Conservation (phyloP, 2,113 vertebrate species). For the Chamaetylas fuelleborni region DNA sequence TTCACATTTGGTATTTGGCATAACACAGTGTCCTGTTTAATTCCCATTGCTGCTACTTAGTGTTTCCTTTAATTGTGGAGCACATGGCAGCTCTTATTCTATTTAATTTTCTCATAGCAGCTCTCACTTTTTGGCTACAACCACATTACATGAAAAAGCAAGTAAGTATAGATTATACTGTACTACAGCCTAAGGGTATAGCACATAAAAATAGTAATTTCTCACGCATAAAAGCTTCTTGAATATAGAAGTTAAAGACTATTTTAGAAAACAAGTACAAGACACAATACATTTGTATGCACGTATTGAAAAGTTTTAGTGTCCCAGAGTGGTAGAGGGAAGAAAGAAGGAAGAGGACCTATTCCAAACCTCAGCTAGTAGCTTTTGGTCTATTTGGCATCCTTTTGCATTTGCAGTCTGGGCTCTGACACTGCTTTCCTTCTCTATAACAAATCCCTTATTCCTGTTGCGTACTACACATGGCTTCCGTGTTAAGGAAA, state of each 20-base stretch:
- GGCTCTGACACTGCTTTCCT: not conserved
- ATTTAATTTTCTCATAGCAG: conserved; percentile 73
- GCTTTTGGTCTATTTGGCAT: not conserved
- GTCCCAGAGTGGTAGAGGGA: not conserved
- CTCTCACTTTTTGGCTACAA: conserved; percentile 62
- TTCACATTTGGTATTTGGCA: conserved; percentile 83
- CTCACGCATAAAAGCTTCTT: conserved; percentile 56
- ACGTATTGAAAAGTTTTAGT: not conserved
- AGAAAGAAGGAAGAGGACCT: not conserved
- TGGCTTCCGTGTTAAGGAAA: not conserved
- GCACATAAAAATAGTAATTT: conserved; percentile 71
- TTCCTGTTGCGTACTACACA: not conserved
- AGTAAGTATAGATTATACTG: conserved; percentile 71
- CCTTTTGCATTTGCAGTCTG: not conserved
- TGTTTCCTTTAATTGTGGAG: conserved; percentile 85
- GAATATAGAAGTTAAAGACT: not conserved
- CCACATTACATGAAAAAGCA: conserved; percentile 53
- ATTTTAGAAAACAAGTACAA: conserved; percentile 52
- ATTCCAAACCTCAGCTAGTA: not conserved
- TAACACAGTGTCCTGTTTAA: conserved; percentile 78
- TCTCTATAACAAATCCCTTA: not conserved
- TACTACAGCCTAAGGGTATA: conserved; percentile 57
- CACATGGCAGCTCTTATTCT: conserved; percentile 77
- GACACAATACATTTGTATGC: not conserved
- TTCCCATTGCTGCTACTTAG: conserved; percentile 84